Evolutionary conservation across 2,113 vertebrate species (phyloP), one percentile per base, ranked within the genome.

Genomic region (Microtus richardsoni): DNA sequence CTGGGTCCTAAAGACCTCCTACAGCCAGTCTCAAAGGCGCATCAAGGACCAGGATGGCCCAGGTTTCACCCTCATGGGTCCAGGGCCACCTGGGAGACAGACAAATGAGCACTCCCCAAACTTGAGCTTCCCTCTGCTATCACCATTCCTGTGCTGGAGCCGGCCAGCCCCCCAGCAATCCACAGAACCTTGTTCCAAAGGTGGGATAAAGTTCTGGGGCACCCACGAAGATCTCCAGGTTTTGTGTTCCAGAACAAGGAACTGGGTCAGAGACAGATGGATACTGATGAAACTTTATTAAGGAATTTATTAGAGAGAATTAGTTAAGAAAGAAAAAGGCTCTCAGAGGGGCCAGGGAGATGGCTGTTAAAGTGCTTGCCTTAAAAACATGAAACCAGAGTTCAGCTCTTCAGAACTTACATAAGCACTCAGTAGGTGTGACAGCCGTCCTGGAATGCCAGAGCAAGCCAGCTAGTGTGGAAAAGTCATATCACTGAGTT

Each of bases 151-250:
- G n/a, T 19, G 28, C 39, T 33, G 52, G 68, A 64, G 8, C 0
- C 0, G 2, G 24, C 33, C 16, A 6, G 89, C 24, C 7, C 60
- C 86, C n/a, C 22, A 19, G 0, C 44, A 33, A 82, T 2, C 33
- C 64, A 13, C 26, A 2, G 49, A 0, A 4, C 10, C n/a, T 90
- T 77, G 39, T 44, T 64, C 44, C 7, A 84, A 21, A 64, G 10
- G 39, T 44, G 82, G 39, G 39, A 21, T 26, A 30, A 39, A 21
- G 39, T 30, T 64, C 39, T 64, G 54, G 26, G 39, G 2, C 24
- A 66, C 60, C 39, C 39, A 64, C 26, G 19, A 84, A 44, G 82
- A 44, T 41, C 41, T 62, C 80, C n/a, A 44, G 24, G 14, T 64
- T 83, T 84, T 64, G n/a, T 64, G 26, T 64, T 44, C 82, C 54